A percentile compares a stretch with the other conserved stretches of the same genome.
phyloP scores from a whole-genome alignment of 2,888 invertebrate genomes.

The Phortica okadai region DNA sequence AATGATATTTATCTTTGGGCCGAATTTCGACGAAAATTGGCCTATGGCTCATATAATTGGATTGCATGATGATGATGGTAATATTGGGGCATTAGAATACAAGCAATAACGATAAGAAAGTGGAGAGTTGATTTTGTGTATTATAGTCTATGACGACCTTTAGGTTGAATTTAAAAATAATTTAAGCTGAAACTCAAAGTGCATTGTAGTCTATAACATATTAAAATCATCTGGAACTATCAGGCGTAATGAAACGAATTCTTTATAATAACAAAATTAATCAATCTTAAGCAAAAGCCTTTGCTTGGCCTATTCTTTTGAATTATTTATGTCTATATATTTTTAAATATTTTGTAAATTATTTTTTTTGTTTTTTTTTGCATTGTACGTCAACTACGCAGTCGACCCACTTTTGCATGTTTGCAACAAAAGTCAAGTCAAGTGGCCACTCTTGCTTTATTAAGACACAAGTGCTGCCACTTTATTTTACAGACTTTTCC shows the following conservation, averaged over 20 bases:
- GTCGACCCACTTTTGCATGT: conserved; percentile 18
- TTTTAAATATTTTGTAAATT: background rate
- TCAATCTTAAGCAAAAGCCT: no score
- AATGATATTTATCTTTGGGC: conserved; percentile 24
- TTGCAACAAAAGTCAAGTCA: conserved; percentile 2
- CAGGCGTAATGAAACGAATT: no score
- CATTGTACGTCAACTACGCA: background rate
- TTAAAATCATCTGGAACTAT: no score
- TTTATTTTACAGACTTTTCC: conserved; percentile 15
- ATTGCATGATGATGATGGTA: background rate
- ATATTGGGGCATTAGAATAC: no score
- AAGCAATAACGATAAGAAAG: no score
- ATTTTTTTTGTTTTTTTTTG: background rate
- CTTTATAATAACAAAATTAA: no score
- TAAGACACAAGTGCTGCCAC: conserved; percentile 26
- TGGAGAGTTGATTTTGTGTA: no score
- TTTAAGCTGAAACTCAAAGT: no score
- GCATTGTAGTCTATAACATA: no score
- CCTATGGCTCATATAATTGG: conserved; percentile 11
- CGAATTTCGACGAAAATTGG: conserved; percentile 22
- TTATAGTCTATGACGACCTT: no score
- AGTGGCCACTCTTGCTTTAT: conserved; percentile 8
- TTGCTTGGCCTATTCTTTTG: no score
- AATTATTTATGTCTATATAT: background rate
- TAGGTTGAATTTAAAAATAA: no score